Evolutionary conservation across 2,113 vertebrate species (phyloP).

Genomic region (Semicossyphus pulcher): DNA sequence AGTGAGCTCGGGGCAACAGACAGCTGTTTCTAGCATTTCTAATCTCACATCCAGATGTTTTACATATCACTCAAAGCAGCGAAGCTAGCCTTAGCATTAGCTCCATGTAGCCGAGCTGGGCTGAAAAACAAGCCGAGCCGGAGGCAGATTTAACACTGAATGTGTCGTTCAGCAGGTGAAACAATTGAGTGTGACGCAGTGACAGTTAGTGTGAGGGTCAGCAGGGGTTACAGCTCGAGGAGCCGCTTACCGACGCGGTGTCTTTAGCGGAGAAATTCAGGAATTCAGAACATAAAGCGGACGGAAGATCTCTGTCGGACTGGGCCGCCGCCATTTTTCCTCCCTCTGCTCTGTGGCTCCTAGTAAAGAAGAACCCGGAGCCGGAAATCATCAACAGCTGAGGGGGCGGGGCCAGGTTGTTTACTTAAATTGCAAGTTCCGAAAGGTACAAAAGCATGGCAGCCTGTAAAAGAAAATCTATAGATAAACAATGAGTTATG

Average conservation of each 20-base stretch:
- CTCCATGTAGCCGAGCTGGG: neutral
- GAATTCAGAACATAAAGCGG: slow-evolving; percentile 76
- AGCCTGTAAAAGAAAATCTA: too few relatives aligned
- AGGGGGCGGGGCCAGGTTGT: slow-evolving; percentile 6
- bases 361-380: slow-evolving; percentile 52
- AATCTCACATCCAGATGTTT: slow-evolving; percentile 36
- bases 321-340: slow-evolving; percentile 84
- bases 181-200: neutral
- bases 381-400: slow-evolving; percentile 42
- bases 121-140: slow-evolving; percentile 65
- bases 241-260: slow-evolving; percentile 80
- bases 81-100: slow-evolving; percentile 33
- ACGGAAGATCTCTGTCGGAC: slow-evolving; percentile 69
- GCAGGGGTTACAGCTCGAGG: neutral
- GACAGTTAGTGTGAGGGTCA: neutral
- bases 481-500: too few relatives aligned
- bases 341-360: slow-evolving; percentile 23
- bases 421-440: too few relatives aligned
- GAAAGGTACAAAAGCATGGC: too few relatives aligned
- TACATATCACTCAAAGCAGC: neutral
- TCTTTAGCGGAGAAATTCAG: slow-evolving; percentile 82
- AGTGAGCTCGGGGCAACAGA: neutral
- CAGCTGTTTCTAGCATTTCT: slow-evolving; percentile 5
- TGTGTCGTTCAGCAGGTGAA: neutral
- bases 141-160: slow-evolving; percentile 13